Evolutionary conservation across 2,113 vertebrate species (phyloP), one percentile per base, ranked within the genome.

Genomic region (Polyodon spathula): DNA sequence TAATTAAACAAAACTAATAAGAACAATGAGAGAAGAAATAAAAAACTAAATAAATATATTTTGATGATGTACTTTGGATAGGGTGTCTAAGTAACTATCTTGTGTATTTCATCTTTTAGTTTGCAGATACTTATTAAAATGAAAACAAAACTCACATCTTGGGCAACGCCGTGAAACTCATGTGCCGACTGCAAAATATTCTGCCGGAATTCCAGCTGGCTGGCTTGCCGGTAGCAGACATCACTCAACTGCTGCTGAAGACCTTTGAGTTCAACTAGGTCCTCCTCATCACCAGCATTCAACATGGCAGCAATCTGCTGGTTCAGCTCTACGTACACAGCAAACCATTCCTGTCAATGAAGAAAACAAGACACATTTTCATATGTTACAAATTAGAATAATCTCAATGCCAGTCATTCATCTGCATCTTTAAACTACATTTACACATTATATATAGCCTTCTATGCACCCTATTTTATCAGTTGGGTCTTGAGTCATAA

Each of bases 211-310:
- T 99, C 96, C 78, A 99, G 84, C 76, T 96, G 96, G 70, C 93
- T 94, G 60, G 95, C 95, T 79, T 99, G 95, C n/a, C 89, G 81
- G 60, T 98, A 99, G 68, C 96, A 97, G 64, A 97, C 94, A 57
- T 98, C 94, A n/a, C 95, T 98, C 67, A 99, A 88, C 74, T 97
- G 93, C 71, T 97, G 94, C 79, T 98, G 96, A 52, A 99, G 74
- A 0, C 84, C 83, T 76, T 96, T 97, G 67, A 99, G 76, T 78
- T 99, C 95, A 46, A 82, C 79, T 65, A 94, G 88, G 61, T 97
- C 94, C 61, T 97, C 95, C 73, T 98, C 95, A 59, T 97, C 96
- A 0, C 93, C 93, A 0, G 90, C 90, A 50, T 86, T 93, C 71
- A 98, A 82, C 73, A 98, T 83, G 1, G 92, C 92, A 61, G 91